Evolutionary conservation across 2,888 invertebrate species (phyloP), one percentile per base, ranked within the genome.

Genomic region (Ochropleura leucogaster): DNA sequence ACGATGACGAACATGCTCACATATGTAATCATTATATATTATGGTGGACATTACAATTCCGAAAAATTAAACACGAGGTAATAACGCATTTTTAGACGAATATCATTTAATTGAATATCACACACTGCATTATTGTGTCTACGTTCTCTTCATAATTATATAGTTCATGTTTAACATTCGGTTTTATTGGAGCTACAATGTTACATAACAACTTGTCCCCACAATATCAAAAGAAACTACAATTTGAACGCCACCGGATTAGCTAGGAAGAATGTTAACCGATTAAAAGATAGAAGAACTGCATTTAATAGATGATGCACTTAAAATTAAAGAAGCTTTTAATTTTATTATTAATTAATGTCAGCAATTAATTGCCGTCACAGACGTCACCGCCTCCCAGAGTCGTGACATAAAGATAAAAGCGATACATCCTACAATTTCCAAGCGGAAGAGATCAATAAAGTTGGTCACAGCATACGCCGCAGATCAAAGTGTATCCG

Each of bases 371-470:
- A 59, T 71, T 59, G 51, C 20, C 4, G 68, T 66, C 69, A 57
- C 68, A 62, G 44, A 44, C 59, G 44, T 72, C 55, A 57, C 66
- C 63, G 30, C 63, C 40, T 10, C 59, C 60, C 62, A 30, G 51
- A 14, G 20, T 40, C 46, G 42, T 46, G 72, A 57, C 60, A 47
- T 72, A 64, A 68, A 79, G 82, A 79, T 79, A 77, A 77, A 82
- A 68, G 64, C 64, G 30, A 55, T 77, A 65, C 64, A 76, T 8
- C 10, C 44, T 51, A 68, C 72, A 63, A 82, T 71, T 57, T 44
- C 49, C 47, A 55, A 84, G 67, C 89, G 90, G 89, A 89, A 89
- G 89, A 85, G 82, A 89, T 86, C 86, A 88, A 90, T 90, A 89
- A 87, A 86, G 71, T 66, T 85, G 87, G 83, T 88, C 87, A 85